A percentile compares a stretch with the other conserved stretches of the same genome.
Evolutionary conservation across 2,113 vertebrate genomes (phyloP).

Genomic region (Seriola rivoliana): DNA sequence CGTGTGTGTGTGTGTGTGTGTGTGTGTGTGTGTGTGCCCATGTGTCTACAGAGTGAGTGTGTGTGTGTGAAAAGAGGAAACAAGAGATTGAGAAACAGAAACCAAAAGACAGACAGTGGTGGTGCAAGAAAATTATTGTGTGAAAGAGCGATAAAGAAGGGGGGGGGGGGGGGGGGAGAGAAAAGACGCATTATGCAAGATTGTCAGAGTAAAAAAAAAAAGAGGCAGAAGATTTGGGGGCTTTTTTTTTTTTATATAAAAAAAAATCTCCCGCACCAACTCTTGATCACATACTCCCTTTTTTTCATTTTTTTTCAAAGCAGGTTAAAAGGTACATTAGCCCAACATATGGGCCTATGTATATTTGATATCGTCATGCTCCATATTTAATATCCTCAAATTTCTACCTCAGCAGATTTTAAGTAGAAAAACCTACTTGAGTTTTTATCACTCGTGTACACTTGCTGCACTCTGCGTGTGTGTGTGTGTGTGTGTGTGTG

Average conservation of each 20-base stretch:
- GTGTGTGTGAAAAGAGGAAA: slow-evolving; percentile 20
- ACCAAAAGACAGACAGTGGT: slow-evolving; percentile 26
- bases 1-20: slow-evolving; percentile 26
- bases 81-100: slow-evolving; percentile 32
- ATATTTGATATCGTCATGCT: slow-evolving; percentile 74
- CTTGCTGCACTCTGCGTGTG: background rate
- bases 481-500: background rate
- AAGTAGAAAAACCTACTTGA: slow-evolving; percentile 62
- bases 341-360: slow-evolving; percentile 63
- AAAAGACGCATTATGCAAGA: slow-evolving; percentile 8
- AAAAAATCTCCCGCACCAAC: background rate
- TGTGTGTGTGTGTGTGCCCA: slow-evolving; percentile 41
- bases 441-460: slow-evolving; percentile 55
- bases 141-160: slow-evolving; percentile 10
- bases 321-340: slow-evolving; percentile 72
- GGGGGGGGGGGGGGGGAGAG: background rate
- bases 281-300: background rate
- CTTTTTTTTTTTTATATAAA: background rate
- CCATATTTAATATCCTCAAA: slow-evolving; percentile 72
- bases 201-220: background rate
- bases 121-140: slow-evolving; percentile 38
- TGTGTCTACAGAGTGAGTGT: slow-evolving; percentile 23
- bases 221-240: background rate
- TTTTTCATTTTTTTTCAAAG: slow-evolving; percentile 13
- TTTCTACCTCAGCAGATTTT: slow-evolving; percentile 64